Evolutionary conservation across 2,888 invertebrate genomes (phyloP).

Genomic region (Zele albiditarsus): DNA sequence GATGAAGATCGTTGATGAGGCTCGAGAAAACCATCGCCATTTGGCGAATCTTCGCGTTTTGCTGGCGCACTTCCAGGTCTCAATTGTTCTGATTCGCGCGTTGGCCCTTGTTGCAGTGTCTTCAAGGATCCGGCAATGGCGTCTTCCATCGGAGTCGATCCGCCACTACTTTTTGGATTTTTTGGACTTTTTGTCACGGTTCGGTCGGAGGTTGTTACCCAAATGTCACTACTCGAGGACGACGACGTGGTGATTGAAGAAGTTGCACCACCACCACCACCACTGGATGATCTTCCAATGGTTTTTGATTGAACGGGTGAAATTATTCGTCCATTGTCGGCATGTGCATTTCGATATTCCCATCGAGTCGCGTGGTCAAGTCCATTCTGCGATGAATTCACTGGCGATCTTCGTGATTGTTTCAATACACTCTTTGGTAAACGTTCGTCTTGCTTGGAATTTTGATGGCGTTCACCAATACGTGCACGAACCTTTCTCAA

Average conservation of each 20-base stretch:
- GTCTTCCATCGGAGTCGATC: slow-evolving; percentile 75
- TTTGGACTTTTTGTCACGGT: slow-evolving; percentile 73
- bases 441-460: slow-evolving; percentile 60
- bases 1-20: slow-evolving; percentile 73
- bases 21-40: slow-evolving; percentile 61
- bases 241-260: slow-evolving; percentile 74
- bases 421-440: slow-evolving; percentile 62
- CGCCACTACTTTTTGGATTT: slow-evolving; percentile 74
- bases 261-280: slow-evolving; percentile 56
- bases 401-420: slow-evolving; percentile 58
- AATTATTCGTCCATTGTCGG: slow-evolving; percentile 54
- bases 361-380: slow-evolving; percentile 52
- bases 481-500: slow-evolving; percentile 52
- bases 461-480: slow-evolving; percentile 45
- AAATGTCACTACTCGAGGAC: slow-evolving; percentile 75
- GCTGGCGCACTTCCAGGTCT: slow-evolving; percentile 76
- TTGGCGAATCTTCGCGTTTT: slow-evolving; percentile 62
- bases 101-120: slow-evolving; percentile 62
- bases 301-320: slow-evolving; percentile 60
- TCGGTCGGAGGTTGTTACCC: slow-evolving; percentile 75
- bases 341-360: slow-evolving; percentile 47
- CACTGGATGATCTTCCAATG: slow-evolving; percentile 59
- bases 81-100: slow-evolving; percentile 71
- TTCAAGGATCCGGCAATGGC: slow-evolving; percentile 61
- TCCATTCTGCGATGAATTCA: slow-evolving; percentile 55